Evolutionary conservation across 1,140 invertebrate genomes (phyloP).

Genomic region (Drosophila saltans): DNA sequence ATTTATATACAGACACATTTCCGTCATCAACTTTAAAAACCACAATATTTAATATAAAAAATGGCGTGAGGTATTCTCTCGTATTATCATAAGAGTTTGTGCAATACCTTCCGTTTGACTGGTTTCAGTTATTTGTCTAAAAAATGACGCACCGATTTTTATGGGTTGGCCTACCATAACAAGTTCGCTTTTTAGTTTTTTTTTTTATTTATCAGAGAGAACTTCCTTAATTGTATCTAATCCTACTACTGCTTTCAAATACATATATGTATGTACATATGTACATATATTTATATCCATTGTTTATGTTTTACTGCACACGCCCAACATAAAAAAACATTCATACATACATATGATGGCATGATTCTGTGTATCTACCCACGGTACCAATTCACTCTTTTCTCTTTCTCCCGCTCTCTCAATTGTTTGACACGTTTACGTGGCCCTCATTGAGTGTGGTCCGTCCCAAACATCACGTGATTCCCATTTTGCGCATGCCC

Average conservation of each 20-base stretch:
- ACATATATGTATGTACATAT: conserved; percentile 22
- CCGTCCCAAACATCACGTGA: conserved; percentile 69
- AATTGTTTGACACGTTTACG: conserved; percentile 55
- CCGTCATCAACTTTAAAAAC: too few species aligned
- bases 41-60: too few species aligned
- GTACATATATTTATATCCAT: conserved; percentile 28
- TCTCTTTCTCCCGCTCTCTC: conserved; percentile 7
- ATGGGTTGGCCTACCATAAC: conserved; percentile 48
- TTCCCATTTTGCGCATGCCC: conserved; percentile 61
- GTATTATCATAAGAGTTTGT: conserved; percentile 17
- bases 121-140: conserved; percentile 28
- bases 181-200: conserved; percentile 33
- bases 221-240: conserved; percentile 26
- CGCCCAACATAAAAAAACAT: conserved; percentile 36
- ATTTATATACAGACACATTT: too few species aligned
- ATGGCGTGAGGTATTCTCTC: too few species aligned
- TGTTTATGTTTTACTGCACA: conserved; percentile 45
- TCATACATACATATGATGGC: conserved; percentile 37
- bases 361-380: conserved; percentile 62
- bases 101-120: conserved; percentile 33
- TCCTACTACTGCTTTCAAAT: conserved; percentile 21
- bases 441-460: conserved; percentile 56
- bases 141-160: conserved; percentile 22
- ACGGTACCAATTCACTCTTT: conserved; percentile 20
- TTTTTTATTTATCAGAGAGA: conserved; percentile 23